phyloP scores from a whole-genome alignment of 2,113 vertebrate genomes.

The Ovis aries region DNA sequence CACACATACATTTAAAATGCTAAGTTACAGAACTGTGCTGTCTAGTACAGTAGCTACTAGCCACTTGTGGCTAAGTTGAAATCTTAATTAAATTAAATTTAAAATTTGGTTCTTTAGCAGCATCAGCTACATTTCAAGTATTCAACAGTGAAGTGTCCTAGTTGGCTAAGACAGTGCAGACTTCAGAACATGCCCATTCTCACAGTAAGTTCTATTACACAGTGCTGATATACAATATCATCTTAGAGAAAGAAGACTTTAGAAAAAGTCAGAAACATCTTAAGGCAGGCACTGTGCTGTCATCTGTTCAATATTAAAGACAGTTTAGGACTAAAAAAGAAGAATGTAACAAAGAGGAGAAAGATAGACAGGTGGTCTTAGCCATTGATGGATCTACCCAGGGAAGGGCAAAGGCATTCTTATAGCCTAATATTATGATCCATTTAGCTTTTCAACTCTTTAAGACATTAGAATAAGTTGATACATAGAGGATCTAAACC shows the following conservation, averaged over 20 bases:
- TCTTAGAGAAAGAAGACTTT: not conserved
- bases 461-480: not conserved
- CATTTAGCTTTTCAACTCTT: not conserved
- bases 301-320: conserved; percentile 6
- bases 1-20: conserved; percentile 11
- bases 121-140: not conserved
- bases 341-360: not conserved
- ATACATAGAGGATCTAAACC: not conserved
- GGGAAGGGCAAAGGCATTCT: not conserved
- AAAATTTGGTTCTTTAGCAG: not conserved
- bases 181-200: not conserved
- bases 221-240: not conserved
- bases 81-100: not conserved
- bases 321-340: not conserved
- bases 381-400: not conserved
- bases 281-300: not conserved
- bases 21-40: not conserved
- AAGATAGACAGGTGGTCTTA: not conserved
- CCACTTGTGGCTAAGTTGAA: not conserved
- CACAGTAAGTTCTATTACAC: not conserved
- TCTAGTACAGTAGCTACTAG: not conserved
- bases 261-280: not conserved
- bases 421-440: not conserved
- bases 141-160: not conserved
- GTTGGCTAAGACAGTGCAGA: not conserved